Conservation (phyloP, 2,888 invertebrate species). For the Clepsis dumicolana region DNA sequence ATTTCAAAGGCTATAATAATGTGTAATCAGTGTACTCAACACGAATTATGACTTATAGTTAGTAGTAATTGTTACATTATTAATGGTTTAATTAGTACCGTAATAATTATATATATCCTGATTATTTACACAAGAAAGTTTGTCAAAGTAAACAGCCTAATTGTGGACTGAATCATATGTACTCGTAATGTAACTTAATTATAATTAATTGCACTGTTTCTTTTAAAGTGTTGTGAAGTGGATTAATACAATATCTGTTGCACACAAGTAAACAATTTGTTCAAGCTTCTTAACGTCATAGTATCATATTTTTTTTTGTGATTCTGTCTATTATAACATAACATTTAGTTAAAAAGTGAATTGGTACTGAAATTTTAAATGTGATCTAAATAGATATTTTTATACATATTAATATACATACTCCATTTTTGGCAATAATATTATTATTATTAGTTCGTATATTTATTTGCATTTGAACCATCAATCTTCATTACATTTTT, state of each 20-base stretch:
- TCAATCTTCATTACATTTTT: not conserved
- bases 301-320: not conserved
- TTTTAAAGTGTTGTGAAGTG: not conserved
- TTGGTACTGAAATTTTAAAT: not conserved
- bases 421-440: slow-evolving; percentile 18
- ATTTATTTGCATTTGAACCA: not conserved
- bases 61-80: slow-evolving; percentile 26
- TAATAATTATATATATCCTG: not conserved
- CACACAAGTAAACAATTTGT: not conserved
- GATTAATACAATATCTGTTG: not conserved
- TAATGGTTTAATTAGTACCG: not conserved
- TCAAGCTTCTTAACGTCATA: not conserved
- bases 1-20: slow-evolving; percentile 11
- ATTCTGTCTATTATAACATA: not conserved
- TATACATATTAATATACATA: slow-evolving; percentile 8
- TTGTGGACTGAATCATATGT: not conserved
- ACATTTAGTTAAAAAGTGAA: not conserved
- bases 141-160: not conserved
- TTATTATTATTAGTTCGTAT: not conserved
- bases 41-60: slow-evolving; percentile 38
- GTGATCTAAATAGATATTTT: slow-evolving; percentile 17
- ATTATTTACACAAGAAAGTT: not conserved
- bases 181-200: not conserved
- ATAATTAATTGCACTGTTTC: not conserved
- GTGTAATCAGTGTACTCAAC: slow-evolving; percentile 43